Evolutionary conservation across 1,140 invertebrate species (phyloP), one percentile per base, ranked within the genome.

Genomic region (Tetragonula clypearis): DNA sequence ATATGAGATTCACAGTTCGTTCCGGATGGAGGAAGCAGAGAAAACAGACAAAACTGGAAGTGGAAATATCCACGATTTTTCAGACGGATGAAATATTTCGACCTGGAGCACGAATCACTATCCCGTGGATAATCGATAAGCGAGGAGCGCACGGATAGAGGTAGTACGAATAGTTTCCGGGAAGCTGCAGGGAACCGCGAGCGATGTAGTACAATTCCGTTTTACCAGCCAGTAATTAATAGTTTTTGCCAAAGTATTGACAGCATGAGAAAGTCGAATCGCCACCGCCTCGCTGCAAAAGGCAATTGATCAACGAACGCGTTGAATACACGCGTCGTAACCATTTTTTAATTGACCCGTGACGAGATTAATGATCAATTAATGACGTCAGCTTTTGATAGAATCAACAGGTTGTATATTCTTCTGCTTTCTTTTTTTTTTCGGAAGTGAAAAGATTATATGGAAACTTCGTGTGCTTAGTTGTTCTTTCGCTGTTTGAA

Each of bases 191-290:
- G 30, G 35, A 79, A 79, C 82, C 82, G n/a, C 82, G 30, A 35
- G n/a, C 41, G 41, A 84, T 56, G 84, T 69, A 58, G 69, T 55
- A 69, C 83, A n/a, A 19, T 71, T 73, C 49, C 83, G 68, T 80
- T 65, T 68, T 17, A 49, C 21, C 60, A 74, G 53, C 12, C 77
- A 14, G 30, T 74, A 80, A 85, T 80, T 85, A 79, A 62, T 71
- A 55, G 82, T 79, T 79, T 79, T 79, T 79, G n/a, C 56, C 35
- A 19, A 41, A 72, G 56, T 72, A 79, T 71, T 41, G 55, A 41
- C 55, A 11, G 26, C 1, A 4, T 58, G 26, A 11, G 4, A n/a
- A 73, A 60, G 23, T 53, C 76, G 56, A 30, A 30, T 30, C 30
- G 30, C 30, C 9, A 21, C 1, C 4, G 11, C 35, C 21, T 11